These are phyloP conservation scores for Aricia agestis DNA, from an alignment of 1,140 invertebrate species.

Conservation along the genomic window DNA sequence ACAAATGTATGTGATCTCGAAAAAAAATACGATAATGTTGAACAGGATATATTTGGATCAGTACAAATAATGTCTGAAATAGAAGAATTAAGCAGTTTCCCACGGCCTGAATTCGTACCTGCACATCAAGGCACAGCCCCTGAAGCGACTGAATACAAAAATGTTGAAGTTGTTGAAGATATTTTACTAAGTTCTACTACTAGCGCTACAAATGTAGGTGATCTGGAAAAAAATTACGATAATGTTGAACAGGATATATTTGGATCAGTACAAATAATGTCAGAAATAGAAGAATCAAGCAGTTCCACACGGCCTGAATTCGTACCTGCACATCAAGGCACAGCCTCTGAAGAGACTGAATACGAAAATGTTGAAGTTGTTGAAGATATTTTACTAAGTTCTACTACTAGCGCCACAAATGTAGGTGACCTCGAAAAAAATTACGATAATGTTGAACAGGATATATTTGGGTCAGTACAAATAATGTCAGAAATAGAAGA, in stretches of 20 bases:
- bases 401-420: not conserved
- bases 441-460: slow-evolving; percentile 53
- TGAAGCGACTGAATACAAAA: not conserved
- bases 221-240: slow-evolving; percentile 34
- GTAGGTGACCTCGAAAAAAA: slow-evolving; percentile 26
- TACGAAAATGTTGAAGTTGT: not conserved
- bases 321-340: not conserved
- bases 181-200: not conserved
- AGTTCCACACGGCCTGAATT: not conserved
- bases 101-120: not conserved
- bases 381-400: not conserved
- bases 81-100: not conserved
- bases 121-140: too few relatives aligned
- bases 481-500: not conserved
- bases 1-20: slow-evolving; percentile 15
- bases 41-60: slow-evolving; percentile 71
- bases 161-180: not conserved
- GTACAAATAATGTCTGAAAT: slow-evolving; percentile 28
- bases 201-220: not conserved
- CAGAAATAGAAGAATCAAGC: not conserved
- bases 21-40: slow-evolving; percentile 43
- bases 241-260: slow-evolving; percentile 66
- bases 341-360: not conserved
- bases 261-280: slow-evolving; percentile 50
- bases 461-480: slow-evolving; percentile 67